Evolutionary conservation across 2,113 vertebrate species (phyloP).

Genomic region (Lutjanus erythropterus): DNA sequence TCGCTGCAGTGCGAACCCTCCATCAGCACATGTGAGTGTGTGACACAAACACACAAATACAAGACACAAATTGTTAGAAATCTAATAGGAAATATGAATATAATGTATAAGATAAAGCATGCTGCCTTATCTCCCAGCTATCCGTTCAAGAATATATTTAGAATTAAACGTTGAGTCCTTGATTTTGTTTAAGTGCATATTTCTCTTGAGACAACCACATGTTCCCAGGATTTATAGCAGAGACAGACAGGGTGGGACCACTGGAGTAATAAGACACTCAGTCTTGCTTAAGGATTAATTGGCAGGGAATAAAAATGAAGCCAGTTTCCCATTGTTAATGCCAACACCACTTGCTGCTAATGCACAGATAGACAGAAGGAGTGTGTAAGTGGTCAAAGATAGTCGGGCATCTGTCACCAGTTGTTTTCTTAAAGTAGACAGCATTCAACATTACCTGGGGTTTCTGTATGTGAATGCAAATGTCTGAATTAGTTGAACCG

Average conservation of each 20-base stretch:
- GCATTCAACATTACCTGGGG: too few species aligned
- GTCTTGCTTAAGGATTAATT: conserved; percentile 5
- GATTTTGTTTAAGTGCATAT: background rate
- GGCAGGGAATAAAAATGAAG: conserved; percentile 13
- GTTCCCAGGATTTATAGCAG: conserved; percentile 20
- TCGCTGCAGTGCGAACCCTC: conserved; percentile 96
- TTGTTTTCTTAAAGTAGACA: background rate
- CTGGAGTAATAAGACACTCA: background rate
- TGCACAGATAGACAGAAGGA: background rate
- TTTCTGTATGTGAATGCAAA: too few species aligned
- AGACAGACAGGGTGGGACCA: conserved; percentile 13
- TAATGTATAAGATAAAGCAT: background rate
- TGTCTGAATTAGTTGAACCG: too few species aligned
- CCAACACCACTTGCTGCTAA: conserved; percentile 17
- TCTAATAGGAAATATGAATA: background rate
- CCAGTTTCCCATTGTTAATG: conserved; percentile 21
- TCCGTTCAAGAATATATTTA: background rate
- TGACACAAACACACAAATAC: background rate
- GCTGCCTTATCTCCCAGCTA: background rate
- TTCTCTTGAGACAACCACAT: background rate
- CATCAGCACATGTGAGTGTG: conserved; percentile 92
- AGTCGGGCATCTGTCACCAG: background rate
- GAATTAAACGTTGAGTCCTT: background rate
- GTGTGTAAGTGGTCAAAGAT: background rate
- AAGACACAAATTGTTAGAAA: too few species aligned